phyloP scores from a whole-genome alignment of 2,113 vertebrate genomes.

The Aldabrachelys gigantea region DNA sequence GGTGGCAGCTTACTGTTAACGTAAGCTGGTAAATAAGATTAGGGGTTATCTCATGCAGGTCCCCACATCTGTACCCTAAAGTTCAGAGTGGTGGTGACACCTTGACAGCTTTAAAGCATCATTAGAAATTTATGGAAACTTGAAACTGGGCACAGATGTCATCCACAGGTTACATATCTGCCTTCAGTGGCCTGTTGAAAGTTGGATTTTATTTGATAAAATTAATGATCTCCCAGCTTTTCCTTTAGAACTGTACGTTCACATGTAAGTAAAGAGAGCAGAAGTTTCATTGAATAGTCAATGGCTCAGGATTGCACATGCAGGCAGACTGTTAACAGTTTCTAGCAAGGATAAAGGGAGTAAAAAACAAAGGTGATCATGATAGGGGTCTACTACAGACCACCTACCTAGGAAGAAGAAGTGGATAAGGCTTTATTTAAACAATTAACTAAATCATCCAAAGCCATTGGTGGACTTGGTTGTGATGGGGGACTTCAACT shows the following conservation, averaged over 20 bases:
- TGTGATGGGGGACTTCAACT: background rate
- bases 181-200: background rate
- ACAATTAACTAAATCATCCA: background rate
- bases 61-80: no score
- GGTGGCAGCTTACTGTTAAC: no score
- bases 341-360: background rate
- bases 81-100: no score
- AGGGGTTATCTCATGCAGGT: no score
- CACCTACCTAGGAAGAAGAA: background rate
- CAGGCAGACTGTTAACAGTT: background rate
- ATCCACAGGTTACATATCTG: background rate
- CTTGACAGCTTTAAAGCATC: background rate
- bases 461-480: background rate
- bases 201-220: background rate
- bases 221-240: background rate
- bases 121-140: background rate
- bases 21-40: no score
- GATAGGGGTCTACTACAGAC: background rate
- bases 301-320: background rate
- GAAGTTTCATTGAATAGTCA: background rate
- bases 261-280: background rate
- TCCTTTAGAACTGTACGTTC: background rate
- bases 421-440: background rate
- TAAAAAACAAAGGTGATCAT: background rate
- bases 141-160: background rate